A percentile compares a stretch with the other conserved stretches of the same genome.
These are phyloP conservation scores for Idaea straminata DNA, from an alignment of 2,888 invertebrate species.

Conservation along the genomic window DNA sequence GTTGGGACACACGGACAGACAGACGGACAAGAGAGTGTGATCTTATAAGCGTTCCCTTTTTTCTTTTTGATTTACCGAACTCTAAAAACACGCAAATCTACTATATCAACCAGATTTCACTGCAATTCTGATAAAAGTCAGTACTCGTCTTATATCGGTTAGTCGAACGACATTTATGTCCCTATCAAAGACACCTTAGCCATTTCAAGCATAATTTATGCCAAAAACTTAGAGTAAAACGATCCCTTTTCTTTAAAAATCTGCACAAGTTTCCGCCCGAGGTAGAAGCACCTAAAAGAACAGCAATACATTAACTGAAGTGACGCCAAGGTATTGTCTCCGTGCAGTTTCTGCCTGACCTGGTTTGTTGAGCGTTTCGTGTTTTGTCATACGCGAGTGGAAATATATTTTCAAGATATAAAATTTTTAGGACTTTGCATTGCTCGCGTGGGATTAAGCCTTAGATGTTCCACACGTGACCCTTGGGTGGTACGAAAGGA, in stretches of 20 bases:
- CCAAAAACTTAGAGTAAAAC: not conserved
- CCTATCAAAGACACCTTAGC: too few relatives aligned
- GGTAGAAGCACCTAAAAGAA: slow-evolving; percentile 29
- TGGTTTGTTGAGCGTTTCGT: slow-evolving; percentile 28
- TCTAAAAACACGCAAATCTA: too few relatives aligned
- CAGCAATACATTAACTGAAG: slow-evolving; percentile 51
- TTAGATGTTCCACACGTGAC: too few relatives aligned
- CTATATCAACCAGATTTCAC: too few relatives aligned
- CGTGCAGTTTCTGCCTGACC: slow-evolving; percentile 44
- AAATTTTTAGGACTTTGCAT: not conserved
- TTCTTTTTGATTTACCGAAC: too few relatives aligned
- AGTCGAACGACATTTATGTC: too few relatives aligned
- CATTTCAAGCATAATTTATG: not conserved
- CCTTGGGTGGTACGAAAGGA: too few relatives aligned
- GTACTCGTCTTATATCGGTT: too few relatives aligned
- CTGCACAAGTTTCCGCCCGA: not conserved
- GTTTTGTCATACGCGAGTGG: slow-evolving; percentile 4
- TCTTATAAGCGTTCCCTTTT: too few relatives aligned
- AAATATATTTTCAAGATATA: not conserved
- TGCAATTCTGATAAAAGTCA: too few relatives aligned
- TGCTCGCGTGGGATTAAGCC: not conserved
- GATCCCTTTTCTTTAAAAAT: not conserved
- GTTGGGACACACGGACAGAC: too few relatives aligned
- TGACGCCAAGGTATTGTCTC: slow-evolving; percentile 33
- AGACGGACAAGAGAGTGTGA: too few relatives aligned